These are phyloP conservation scores for Climacteris rufus DNA, from an alignment of 2,113 vertebrate genomes.

Conservation along the genomic window DNA sequence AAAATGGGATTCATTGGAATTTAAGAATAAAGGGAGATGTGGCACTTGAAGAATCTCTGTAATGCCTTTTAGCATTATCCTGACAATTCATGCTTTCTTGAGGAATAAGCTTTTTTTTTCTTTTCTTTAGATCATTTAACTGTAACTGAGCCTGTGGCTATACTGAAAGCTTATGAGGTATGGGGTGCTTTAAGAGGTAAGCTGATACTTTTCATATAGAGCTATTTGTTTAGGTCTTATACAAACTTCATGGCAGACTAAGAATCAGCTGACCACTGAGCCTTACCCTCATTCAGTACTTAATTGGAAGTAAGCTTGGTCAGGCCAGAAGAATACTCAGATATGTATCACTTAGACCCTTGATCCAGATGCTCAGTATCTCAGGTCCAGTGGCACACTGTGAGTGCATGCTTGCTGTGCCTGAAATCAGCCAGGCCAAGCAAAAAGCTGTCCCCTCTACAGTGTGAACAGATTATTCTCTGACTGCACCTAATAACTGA, in stretches of 20 bases:
- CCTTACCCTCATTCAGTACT: neutral
- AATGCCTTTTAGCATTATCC: neutral
- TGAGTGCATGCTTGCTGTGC: neutral
- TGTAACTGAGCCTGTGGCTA: constrained; percentile 74
- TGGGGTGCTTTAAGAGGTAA: constrained; percentile 95
- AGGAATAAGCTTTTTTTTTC: neutral
- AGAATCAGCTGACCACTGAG: neutral
- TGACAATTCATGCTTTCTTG: neutral
- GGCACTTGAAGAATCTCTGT: neutral
- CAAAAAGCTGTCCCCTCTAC: neutral
- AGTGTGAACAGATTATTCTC: neutral
- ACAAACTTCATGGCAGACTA: neutral
- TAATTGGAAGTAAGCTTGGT: neutral
- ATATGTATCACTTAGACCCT: neutral
- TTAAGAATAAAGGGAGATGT: neutral
- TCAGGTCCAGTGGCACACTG: neutral
- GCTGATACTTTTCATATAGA: neutral
- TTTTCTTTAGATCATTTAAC: constrained; percentile 78
- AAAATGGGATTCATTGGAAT: neutral
- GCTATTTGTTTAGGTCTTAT: neutral
- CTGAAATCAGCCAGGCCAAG: neutral
- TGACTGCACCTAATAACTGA: neutral
- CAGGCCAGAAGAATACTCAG: neutral
- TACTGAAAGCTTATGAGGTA: constrained; percentile 84
- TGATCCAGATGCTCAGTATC: neutral